Conservation (phyloP, 2,888 invertebrate species). For the Eupithecia exiguata region DNA sequence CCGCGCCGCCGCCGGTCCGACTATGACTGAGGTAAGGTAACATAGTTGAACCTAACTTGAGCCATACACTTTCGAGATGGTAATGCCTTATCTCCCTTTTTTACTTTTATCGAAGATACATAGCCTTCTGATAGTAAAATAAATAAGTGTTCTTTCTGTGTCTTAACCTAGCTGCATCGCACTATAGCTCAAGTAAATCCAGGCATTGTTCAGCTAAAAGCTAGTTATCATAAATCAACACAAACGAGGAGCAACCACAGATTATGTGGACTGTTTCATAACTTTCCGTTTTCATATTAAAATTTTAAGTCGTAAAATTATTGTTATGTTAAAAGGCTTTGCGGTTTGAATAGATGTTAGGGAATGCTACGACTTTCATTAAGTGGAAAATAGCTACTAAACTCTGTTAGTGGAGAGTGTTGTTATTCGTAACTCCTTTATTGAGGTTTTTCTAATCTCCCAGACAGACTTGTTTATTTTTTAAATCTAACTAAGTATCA, state of each 20-base stretch:
- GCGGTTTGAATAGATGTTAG: neutral
- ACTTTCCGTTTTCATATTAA: conserved; percentile 32
- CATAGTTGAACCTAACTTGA: no score
- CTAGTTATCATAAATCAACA: conserved; percentile 37
- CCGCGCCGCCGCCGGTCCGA: no score
- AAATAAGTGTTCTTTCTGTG: neutral
- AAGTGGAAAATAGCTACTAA: neutral
- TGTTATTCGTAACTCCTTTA: neutral
- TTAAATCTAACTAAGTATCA: no score
- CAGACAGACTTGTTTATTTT: no score
- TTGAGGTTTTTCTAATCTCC: no score
- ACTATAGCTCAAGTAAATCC: conserved; percentile 27
- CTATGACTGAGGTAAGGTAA: no score
- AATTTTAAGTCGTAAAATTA: conserved; percentile 22
- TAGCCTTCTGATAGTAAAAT: neutral
- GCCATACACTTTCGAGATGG: no score
- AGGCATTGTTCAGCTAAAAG: conserved; percentile 34
- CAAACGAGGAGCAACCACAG: conserved; percentile 24
- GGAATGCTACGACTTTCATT: neutral
- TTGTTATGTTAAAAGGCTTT: conserved; percentile 23
- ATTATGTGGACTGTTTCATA: conserved; percentile 19
- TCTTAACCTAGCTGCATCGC: neutral
- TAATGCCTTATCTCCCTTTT: no score
- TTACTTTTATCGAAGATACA: no score
- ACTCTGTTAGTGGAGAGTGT: no score